Percentiles rank a stretch among this genome's conserved stretches.
phyloP scores from a whole-genome alignment of 2,888 invertebrate species.

The Mongoloraphidia duomilia region DNA sequence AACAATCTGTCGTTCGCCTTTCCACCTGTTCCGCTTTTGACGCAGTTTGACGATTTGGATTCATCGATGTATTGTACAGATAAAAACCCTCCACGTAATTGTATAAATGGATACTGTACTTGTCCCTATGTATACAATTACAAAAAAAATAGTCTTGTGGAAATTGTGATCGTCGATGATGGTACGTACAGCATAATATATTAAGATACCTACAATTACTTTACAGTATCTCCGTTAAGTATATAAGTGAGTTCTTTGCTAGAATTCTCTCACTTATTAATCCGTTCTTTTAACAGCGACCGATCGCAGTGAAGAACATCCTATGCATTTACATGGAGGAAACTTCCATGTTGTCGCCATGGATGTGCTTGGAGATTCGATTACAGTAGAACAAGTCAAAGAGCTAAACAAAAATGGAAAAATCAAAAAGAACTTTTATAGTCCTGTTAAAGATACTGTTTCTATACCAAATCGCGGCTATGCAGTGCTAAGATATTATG shows the following conservation, averaged over 20 bases:
- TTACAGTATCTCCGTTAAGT: too few species aligned
- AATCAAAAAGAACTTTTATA: constrained; percentile 24
- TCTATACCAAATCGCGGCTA: constrained; percentile 33
- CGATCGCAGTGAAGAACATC: constrained; percentile 21
- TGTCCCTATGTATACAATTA: constrained; percentile 25
- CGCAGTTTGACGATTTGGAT: constrained; percentile 24
- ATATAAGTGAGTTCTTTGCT: too few species aligned
- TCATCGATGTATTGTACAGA: constrained; percentile 20
- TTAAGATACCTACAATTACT: too few species aligned
- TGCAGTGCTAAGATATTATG: constrained; percentile 29
- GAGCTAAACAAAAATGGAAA: constrained; percentile 23
- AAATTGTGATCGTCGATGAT: constrained; percentile 28
- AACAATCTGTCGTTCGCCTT: constrained; percentile 27
- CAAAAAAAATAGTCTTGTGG: constrained; percentile 23
- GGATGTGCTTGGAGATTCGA: constrained; percentile 20
- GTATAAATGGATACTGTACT: constrained; percentile 24
- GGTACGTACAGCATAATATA: constrained; percentile 17
- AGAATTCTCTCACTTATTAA: too few species aligned
- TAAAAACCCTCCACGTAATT: constrained; percentile 18
- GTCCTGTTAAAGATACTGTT: constrained; percentile 32
- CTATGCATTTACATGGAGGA: constrained; percentile 31
- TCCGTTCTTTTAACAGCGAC: constrained; percentile 12
- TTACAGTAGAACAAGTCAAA: constrained; percentile 23
- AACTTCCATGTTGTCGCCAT: constrained; percentile 25
- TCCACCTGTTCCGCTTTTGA: constrained; percentile 27